Base-by-base conservation (phyloP, 2,113 vertebrate genomes). In the Grammomys dolichurus region DNA sequence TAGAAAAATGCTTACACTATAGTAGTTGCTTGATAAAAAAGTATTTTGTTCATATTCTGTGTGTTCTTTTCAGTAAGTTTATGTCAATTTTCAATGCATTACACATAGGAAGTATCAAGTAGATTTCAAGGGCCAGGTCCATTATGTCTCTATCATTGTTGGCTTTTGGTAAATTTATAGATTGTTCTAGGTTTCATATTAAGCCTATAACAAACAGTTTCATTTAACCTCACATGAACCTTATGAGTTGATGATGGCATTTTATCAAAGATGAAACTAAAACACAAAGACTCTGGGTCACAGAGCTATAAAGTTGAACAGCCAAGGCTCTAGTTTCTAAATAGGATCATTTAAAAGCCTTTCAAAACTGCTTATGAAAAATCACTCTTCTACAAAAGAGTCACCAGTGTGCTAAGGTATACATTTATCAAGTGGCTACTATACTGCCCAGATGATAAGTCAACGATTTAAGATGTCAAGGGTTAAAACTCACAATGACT, bases 211-310 rank as follows among this genome's bases (percentile, higher is more conserved):
- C 67, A n/a, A 92, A 43, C 5, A 81, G 70, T 96, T 95, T 94
- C 13, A 85, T 93, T 93, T 95, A 88, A 95, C 48, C 6, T 85
- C 76, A 86, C 3, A 95, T 54, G 13, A 84, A 90, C 3, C 33
- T 56, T 70, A 56, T 69, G 28, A 87, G 22, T 40, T 43, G n/a
- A 8, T 90, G 9, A 80, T 95, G 40, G 20, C 26, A 73, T 87
- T 90, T 92, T 96, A 70, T 77, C 43, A 95, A 96, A 95, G 33
- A 92, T 24, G 26, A 94, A 96, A 90, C 13, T 91, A 87, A 93
- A 12, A 3, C 36, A 95, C 16, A 82, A 89, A 33, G 3, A 90
- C 6, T 5, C 60, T 82, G 60, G 48, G 28, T 93, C 54, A 94
- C 4, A 87, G 51, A 90, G 22, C 17, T 94, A 82, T 56, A 85